Percentiles rank a stretch among this genome's conserved stretches.
phyloP scores from a whole-genome alignment of 92 coral and sea anemone genomes.

The Epizoanthus illoricatus region DNA sequence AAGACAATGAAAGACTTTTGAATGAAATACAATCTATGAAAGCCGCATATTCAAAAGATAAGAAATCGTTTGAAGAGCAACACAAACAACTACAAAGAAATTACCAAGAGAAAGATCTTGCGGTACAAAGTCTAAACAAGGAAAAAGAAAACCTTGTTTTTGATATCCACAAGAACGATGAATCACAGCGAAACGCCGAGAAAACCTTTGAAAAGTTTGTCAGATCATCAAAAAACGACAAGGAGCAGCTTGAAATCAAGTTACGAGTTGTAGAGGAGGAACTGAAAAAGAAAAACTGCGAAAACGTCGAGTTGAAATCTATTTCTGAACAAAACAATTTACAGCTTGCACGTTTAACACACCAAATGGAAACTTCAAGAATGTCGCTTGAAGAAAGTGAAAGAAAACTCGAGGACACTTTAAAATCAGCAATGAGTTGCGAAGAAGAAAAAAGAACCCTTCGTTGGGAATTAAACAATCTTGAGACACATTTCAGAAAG shows the following conservation, averaged over 20 bases:
- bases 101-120: slow-evolving; percentile 13
- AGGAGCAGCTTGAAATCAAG: slow-evolving; percentile 26
- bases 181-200: slow-evolving; percentile 17
- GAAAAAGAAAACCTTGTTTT: slow-evolving; percentile 24
- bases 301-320: slow-evolving; percentile 15
- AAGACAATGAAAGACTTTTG: slow-evolving; percentile 12
- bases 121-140: background rate
- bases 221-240: slow-evolving; percentile 8
- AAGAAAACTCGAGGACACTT: background rate
- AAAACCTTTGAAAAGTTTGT: slow-evolving; percentile 9
- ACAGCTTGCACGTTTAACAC: slow-evolving; percentile 11
- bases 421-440: background rate
- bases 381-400: slow-evolving; percentile 12
- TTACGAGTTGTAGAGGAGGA: slow-evolving; percentile 14
- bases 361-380: background rate
- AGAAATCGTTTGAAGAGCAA: slow-evolving; percentile 27
- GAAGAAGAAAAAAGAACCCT: slow-evolving; percentile 20
- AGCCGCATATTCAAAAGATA: background rate
- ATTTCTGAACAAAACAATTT: slow-evolving; percentile 24
- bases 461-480: background rate
- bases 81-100: slow-evolving; percentile 2
- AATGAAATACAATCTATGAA: slow-evolving; percentile 2
- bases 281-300: background rate
- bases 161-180: slow-evolving; percentile 20
- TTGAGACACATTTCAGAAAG: slow-evolving; percentile 1